phyloP scores from a whole-genome alignment of 2,888 invertebrate genomes.

The Ophion ventricosus region DNA sequence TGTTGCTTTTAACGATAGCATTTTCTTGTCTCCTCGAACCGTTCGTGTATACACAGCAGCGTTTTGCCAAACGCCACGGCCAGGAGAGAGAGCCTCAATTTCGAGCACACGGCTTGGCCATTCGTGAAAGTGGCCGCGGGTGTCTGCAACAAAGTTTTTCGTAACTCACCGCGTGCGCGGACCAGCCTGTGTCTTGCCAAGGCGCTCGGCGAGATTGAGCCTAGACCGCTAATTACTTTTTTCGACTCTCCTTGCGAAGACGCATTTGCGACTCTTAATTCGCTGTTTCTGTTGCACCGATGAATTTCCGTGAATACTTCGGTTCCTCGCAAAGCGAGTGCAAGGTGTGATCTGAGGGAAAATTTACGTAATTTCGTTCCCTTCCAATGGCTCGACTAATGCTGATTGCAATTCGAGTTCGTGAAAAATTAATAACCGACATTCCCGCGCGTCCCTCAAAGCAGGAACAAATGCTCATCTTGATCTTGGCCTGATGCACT shows the following conservation, averaged over 20 bases:
- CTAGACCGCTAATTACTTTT: conserved; percentile 39
- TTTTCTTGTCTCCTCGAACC: conserved; percentile 27
- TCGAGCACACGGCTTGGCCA: conserved; percentile 56
- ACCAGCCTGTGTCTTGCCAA: conserved; percentile 11
- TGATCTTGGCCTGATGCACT: neutral
- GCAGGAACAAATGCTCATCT: neutral
- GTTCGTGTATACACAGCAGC: conserved; percentile 7
- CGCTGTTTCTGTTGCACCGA: conserved; percentile 5
- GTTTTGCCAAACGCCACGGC: conserved; percentile 22
- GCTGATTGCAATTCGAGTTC: neutral
- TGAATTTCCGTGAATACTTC: conserved; percentile 20
- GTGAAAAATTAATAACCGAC: neutral
- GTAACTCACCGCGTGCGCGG: conserved; percentile 34
- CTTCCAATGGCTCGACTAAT: neutral
- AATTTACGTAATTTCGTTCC: neutral
- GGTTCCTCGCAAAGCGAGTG: neutral
- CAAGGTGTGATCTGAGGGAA: neutral
- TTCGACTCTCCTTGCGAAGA: conserved; percentile 25
- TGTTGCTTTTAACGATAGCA: conserved; percentile 42
- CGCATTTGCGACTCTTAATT: neutral
- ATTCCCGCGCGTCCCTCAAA: neutral
- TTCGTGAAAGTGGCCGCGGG: conserved; percentile 64
- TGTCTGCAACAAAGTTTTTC: conserved; percentile 61
- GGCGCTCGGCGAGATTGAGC: conserved; percentile 51
- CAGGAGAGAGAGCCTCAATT: conserved; percentile 29